Evolutionary conservation across 2,113 vertebrate genomes (phyloP).

Genomic region (Ageneiosus marmoratus): DNA sequence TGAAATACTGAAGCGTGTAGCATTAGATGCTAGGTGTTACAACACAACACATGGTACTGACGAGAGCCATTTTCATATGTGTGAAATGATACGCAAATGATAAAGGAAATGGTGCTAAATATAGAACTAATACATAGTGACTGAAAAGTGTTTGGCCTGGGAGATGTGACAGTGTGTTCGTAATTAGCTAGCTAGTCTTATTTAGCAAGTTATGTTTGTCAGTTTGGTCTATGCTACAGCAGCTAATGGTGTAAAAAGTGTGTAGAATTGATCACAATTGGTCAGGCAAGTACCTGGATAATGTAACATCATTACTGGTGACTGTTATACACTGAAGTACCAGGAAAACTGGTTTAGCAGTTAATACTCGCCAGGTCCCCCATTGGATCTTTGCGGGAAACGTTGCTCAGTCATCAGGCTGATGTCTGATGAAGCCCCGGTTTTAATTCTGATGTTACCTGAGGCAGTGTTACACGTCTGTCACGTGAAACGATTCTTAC

Average conservation of each 20-base stretch:
- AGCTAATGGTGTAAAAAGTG: not conserved
- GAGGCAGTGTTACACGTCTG: too few relatives aligned
- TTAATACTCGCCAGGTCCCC: too few relatives aligned
- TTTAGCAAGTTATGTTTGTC: not conserved
- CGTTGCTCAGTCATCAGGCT: too few relatives aligned
- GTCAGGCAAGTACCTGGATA: not conserved
- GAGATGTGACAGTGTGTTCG: not conserved
- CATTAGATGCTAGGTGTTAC: slow-evolving; percentile 14
- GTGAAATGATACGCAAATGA: too few relatives aligned
- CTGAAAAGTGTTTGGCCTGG: not conserved
- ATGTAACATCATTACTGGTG: not conserved
- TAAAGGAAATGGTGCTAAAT: too few relatives aligned
- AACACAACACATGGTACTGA: not conserved
- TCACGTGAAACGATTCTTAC: too few relatives aligned
- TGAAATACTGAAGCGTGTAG: slow-evolving; percentile 2
- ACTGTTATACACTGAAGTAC: too few relatives aligned
- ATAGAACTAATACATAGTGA: not conserved
- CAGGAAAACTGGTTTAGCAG: too few relatives aligned
- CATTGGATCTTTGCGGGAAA: too few relatives aligned
- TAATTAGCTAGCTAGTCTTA: not conserved
- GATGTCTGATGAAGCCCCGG: too few relatives aligned
- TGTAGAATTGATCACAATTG: too few relatives aligned
- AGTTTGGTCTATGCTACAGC: not conserved
- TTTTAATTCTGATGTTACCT: too few relatives aligned
- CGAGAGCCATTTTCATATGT: not conserved